Evolutionary conservation across 1,140 invertebrate species (phyloP), one percentile per base, ranked within the genome.

Genomic region (Dendroctonus ponderosae): DNA sequence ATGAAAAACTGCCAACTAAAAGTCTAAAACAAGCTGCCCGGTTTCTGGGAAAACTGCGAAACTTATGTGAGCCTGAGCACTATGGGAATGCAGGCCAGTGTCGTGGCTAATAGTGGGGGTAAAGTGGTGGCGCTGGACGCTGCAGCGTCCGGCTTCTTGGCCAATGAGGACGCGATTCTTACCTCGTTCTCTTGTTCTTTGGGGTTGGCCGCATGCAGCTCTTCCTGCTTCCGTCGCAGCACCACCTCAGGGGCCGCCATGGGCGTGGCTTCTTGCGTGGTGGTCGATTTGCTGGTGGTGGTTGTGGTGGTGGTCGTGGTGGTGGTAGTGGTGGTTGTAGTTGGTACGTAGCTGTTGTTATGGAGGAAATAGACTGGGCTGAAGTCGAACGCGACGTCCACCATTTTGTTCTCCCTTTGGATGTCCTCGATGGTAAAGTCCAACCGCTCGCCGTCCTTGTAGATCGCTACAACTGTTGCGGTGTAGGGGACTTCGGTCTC

Each of bases 271-370:
- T 82, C 74, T 65, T 81, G 74, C 62, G 80, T 72, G 75, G 81
- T 75, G 0, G 84, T 86, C 0, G 83, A 85, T 0, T 85, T 84
- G 0, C 85, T 84, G 0, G 81, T 75, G 0, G 84, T 84, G 0
- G 85, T 86, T 5, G 85, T 85, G 0, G 86, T 87, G 0, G 85
- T 86, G 0, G 87, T 85, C 0, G 87, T 89, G 6, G 89, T 90
- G 0, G 87, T 87, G 0, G 89, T 87, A 3, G 88, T 87, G 0
- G 87, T 84, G 0, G 86, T 85, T 0, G 89, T 92, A 2, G 89
- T 91, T 11, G 91, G 90, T 7, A 92, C 89, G 7, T 90, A 75
- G 12, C 84, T 89, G 61, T 86, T 85, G 75, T 93, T 92, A 43
- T 82, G 82, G 26, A 90, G 72, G 76, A 86, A 93, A 75, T 90